Conservation (phyloP, 2,113 vertebrate species). For the Carassius carassius region DNA sequence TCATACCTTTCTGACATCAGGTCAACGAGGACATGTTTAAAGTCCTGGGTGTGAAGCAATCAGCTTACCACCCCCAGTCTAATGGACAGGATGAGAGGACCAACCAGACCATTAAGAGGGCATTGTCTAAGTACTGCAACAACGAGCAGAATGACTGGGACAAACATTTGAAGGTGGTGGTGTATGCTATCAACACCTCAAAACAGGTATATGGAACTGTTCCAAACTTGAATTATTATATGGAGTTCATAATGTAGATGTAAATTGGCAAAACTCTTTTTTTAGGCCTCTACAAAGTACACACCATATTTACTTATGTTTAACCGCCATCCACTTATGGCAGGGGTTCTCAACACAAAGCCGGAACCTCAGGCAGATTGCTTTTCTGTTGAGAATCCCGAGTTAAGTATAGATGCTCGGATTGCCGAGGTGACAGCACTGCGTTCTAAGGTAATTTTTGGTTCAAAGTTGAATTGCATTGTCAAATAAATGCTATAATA, state of each 20-base stretch:
- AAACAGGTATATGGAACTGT: neutral
- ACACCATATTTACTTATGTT: neutral
- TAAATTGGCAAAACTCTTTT: neutral
- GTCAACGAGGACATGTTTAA: neutral
- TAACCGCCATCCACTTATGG: neutral
- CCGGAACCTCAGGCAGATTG: neutral
- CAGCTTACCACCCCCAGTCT: neutral
- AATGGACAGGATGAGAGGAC: neutral
- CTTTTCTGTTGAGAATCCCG: neutral
- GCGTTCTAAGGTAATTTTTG: neutral
- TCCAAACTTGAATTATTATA: neutral
- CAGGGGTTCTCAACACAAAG: neutral
- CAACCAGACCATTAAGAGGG: neutral
- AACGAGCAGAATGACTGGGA: neutral
- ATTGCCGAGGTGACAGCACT: neutral
- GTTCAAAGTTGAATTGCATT: neutral
- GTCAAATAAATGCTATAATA: neutral
- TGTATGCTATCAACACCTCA: slow-evolving; percentile 6
- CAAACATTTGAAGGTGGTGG: neutral
- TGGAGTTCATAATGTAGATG: neutral
- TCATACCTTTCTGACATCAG: neutral
- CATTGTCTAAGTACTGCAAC: neutral
- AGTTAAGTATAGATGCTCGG: neutral
- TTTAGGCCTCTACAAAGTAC: neutral
- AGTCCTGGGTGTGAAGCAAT: neutral